Conservation (phyloP, 2,888 invertebrate genomes). For the Drosophila tripunctata region DNA sequence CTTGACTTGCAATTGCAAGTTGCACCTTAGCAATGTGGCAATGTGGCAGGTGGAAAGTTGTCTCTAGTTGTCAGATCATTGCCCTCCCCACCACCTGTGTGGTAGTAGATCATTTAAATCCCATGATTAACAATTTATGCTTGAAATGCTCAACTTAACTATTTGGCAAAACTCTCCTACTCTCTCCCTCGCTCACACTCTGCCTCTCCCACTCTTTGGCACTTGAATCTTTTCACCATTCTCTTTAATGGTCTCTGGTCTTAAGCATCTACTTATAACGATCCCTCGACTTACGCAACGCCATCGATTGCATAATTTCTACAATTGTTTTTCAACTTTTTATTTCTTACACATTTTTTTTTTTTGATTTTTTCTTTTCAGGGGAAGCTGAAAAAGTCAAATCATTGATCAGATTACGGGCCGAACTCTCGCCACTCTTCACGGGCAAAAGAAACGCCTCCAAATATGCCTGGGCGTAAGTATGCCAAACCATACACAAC, state of each 20-base stretch:
- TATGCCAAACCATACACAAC: constrained; percentile 47
- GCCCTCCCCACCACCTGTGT: constrained; percentile 25
- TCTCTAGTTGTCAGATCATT: constrained; percentile 49
- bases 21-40: constrained; percentile 29
- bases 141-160: constrained; percentile 2
- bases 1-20: constrained; percentile 74
- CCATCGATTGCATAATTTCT: constrained; percentile 42
- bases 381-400: constrained; percentile 85
- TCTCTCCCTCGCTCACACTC: not conserved
- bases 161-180: not conserved
- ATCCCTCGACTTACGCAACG: constrained; percentile 19
- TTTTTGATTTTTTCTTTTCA: constrained; percentile 56
- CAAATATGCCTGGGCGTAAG: constrained; percentile 85
- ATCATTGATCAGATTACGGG: constrained; percentile 84
- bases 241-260: not conserved
- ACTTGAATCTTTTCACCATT: not conserved
- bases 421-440: constrained; percentile 84
- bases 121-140: constrained; percentile 5
- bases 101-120: constrained; percentile 24
- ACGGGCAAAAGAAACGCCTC: constrained; percentile 85
- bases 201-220: not conserved
- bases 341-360: not conserved
- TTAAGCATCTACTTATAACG: constrained; percentile 13
- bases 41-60: constrained; percentile 58
- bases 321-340: constrained; percentile 47